phyloP scores from a whole-genome alignment of 2,113 vertebrate genomes.

The Philantomba maxwellii region DNA sequence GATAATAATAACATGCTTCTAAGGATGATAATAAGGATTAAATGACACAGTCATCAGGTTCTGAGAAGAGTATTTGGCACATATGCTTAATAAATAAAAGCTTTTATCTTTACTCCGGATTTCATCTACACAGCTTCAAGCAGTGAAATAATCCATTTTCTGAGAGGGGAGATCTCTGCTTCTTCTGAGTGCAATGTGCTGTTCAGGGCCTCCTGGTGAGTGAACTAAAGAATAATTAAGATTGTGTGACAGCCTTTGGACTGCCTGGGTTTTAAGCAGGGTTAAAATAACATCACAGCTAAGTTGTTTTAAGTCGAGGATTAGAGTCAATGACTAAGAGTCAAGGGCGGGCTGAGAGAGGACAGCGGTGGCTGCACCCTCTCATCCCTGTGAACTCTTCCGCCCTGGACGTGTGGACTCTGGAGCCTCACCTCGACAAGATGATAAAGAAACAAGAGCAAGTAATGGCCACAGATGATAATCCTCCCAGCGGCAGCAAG shows the following conservation, averaged over 20 bases:
- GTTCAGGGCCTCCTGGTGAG: not conserved
- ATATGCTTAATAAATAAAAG: not conserved
- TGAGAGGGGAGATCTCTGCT: not conserved
- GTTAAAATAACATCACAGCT: conserved; percentile 59
- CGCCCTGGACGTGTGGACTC: not conserved
- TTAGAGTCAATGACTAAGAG: conserved; percentile 48
- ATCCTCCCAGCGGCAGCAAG: not conserved
- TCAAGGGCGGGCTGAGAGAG: conserved; percentile 34
- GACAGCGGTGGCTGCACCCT: not conserved
- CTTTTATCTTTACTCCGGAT: conserved; percentile 6
- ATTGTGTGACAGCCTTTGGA: conserved; percentile 28
- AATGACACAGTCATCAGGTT: not conserved
- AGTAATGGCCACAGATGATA: not conserved
- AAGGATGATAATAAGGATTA: not conserved
- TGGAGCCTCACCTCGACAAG: not conserved
- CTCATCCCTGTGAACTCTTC: not conserved
- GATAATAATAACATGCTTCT: not conserved
- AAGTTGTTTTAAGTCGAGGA: conserved; percentile 58
- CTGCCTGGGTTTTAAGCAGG: conserved; percentile 44
- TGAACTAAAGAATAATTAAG: conserved; percentile 52
- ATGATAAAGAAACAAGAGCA: conserved; percentile 27
- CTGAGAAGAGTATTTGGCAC: not conserved
- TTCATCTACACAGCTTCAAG: not conserved
- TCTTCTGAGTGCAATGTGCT: not conserved
- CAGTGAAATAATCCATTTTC: not conserved